Base-by-base conservation (phyloP, 2,888 invertebrate species). In the Standfussiana lucernea region DNA sequence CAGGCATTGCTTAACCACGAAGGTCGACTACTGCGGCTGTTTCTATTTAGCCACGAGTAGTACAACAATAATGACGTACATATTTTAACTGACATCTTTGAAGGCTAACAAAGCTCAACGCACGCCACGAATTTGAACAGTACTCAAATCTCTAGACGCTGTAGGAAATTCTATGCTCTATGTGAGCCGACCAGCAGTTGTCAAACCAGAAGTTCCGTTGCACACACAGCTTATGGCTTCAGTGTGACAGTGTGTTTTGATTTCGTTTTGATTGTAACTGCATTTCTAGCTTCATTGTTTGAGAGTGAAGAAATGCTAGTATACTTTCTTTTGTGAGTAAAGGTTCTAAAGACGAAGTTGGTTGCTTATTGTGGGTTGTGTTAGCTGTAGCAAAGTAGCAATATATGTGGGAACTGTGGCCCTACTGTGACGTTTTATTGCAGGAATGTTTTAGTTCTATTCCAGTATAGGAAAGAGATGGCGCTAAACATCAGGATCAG, bases 161-260 rank as follows among this genome's bases (percentile, higher is more conserved):
- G 64, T n/a, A 28, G 40, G n/a, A 15, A 18, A 40, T 64, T 64
- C 64, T 64, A 28, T 18, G 4, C 64, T 64, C 64, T 64, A 64
- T 64, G 80, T 47, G 32, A 69, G 66, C 21, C 64, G 70, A 66
- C 42, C 67, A 64, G 50, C 65, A 78, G 76, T 77, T 72, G 80
- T 80, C 80, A 86, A 84, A 88, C 87, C 82, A 79, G 88, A 81
- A 80, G 80, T 86, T 84, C 77, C 83, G 80, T 79, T 86, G 88
- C 77, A 79, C 50, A 75, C 40, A 71, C 61, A 32, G 79, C n/a
- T 53, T 42, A 59, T 64, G 62, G 64, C 15, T 15, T 35, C 47
- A 66, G 59, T 85, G 75, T 67, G 81, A 64, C 24, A 61, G 45
- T 59, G 32, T 47, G 71, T 65, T 64, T 53, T 70, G 66, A 80